phyloP scores from a whole-genome alignment of 2,888 invertebrate genomes.

The Eutolmus rufibarbis region DNA sequence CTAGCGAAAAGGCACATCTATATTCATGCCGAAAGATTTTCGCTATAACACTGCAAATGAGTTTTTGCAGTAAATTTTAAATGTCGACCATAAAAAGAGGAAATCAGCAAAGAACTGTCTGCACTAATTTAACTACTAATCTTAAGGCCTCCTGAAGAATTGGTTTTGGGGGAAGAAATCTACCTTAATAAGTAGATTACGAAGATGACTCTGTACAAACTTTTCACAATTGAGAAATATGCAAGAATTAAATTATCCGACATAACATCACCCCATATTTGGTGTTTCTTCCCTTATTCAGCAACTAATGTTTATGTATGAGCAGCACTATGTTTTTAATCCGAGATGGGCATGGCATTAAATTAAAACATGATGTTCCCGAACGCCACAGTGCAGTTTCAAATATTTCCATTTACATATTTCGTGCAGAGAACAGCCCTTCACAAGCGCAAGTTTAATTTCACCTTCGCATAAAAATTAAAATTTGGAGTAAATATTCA shows the following conservation, averaged over 20 bases:
- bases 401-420: neutral
- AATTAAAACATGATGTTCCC: neutral
- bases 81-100: neutral
- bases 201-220: neutral
- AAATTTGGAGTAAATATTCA: conserved; percentile 5
- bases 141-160: too few relatives aligned
- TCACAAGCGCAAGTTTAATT: neutral
- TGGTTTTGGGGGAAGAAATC: too few relatives aligned
- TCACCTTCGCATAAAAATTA: conserved; percentile 1
- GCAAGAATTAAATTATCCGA: neutral
- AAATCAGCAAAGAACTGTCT: neutral
- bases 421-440: neutral
- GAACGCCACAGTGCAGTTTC: neutral
- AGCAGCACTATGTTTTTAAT: neutral
- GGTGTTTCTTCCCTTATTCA: neutral
- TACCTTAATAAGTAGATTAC: neutral
- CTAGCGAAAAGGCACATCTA: neutral
- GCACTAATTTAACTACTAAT: neutral
- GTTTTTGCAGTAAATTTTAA: neutral
- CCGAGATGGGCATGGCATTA: neutral
- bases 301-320: neutral
- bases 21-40: too few relatives aligned
- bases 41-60: too few relatives aligned
- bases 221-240: neutral
- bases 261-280: neutral